Evolutionary conservation across 2,797 vertebrate species (phyloP).

Genomic region (Syngnathus acus): DNA sequence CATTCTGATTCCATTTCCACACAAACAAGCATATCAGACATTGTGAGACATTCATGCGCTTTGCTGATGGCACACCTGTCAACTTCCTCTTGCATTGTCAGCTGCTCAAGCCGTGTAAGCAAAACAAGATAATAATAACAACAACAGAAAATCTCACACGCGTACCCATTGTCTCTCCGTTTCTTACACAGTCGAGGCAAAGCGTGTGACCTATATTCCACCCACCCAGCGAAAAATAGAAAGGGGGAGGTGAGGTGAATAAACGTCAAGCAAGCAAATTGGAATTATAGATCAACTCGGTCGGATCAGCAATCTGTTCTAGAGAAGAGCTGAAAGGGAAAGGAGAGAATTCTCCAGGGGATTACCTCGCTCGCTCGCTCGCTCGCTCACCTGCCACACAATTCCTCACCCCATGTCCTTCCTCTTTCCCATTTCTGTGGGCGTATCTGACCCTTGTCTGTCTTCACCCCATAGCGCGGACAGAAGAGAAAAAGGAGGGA

Average conservation of each 20-base stretch:
- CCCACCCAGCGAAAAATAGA: constrained; percentile 27
- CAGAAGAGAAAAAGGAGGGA: constrained; percentile 20
- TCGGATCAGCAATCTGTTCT: not conserved
- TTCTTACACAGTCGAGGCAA: constrained; percentile 32
- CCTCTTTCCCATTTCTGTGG: constrained; percentile 30
- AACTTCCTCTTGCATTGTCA: constrained; percentile 59
- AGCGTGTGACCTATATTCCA: constrained; percentile 32
- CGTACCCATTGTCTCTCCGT: not conserved
- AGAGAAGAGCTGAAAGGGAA: not conserved
- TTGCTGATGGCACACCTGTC: constrained; percentile 20
- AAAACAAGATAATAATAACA: no score
- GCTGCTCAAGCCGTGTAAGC: constrained; percentile 26
- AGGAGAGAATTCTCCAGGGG: constrained; percentile 12
- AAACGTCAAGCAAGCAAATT: constrained; percentile 7
- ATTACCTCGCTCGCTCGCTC: constrained; percentile 1
- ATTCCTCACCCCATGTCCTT: constrained; percentile 50
- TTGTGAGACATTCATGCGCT: constrained; percentile 8
- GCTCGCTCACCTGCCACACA: constrained; percentile 46
- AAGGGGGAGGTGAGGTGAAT: constrained; percentile 12
- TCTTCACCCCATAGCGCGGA: constrained; percentile 16
- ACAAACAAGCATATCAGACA: not conserved
- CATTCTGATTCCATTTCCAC: constrained; percentile 19
- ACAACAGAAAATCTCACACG: no score
- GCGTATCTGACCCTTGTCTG: constrained; percentile 30
- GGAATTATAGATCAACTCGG: not conserved